Evolutionary conservation across 2,797 vertebrate species (phyloP).

Genomic region (Hybognathus amarus): DNA sequence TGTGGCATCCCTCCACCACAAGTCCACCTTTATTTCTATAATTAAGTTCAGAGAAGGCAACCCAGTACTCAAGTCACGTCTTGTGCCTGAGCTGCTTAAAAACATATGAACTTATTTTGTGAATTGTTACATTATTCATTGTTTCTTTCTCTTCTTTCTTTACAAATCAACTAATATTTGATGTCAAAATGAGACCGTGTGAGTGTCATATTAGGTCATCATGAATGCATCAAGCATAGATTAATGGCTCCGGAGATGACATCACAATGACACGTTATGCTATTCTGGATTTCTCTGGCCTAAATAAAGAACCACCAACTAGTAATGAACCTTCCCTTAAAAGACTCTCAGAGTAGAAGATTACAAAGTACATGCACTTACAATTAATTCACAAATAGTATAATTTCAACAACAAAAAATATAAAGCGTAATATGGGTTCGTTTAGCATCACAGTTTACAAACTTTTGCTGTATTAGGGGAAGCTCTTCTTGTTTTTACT

Average conservation of each 20-base stretch:
- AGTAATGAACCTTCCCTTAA: constrained; percentile 35
- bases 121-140: background rate
- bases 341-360: constrained; percentile 12
- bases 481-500: background rate
- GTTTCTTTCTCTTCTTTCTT: background rate
- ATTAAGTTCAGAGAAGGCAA: background rate
- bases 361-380: background rate
- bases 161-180: background rate
- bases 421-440: background rate
- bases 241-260: constrained; percentile 33
- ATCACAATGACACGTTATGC: constrained; percentile 46
- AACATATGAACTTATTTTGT: background rate
- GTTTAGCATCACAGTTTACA: background rate
- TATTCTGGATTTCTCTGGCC: constrained; percentile 49
- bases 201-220: constrained; percentile 24
- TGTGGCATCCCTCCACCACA: background rate
- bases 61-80: background rate
- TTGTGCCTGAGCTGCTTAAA: background rate
- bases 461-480: background rate
- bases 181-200: background rate
- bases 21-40: constrained; percentile 23
- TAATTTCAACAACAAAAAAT: background rate
- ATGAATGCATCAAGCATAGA: constrained; percentile 7
- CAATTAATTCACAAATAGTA: background rate
- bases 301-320: constrained; percentile 40